phyloP scores from a whole-genome alignment of 1,140 invertebrate species.

The Solenopsis fugax region DNA sequence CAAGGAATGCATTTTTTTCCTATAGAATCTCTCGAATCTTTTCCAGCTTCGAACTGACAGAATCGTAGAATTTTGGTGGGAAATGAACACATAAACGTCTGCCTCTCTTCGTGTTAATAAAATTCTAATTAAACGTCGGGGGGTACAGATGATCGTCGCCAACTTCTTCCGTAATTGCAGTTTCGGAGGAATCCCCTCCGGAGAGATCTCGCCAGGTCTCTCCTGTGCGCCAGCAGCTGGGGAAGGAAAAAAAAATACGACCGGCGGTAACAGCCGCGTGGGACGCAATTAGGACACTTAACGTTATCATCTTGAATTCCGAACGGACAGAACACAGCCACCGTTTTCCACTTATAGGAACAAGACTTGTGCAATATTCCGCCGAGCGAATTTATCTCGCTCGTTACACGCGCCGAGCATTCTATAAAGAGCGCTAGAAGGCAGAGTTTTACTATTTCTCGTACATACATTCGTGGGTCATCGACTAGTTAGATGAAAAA shows the following conservation, averaged over 20 bases:
- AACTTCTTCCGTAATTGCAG: slow-evolving; percentile 44
- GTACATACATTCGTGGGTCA: slow-evolving; percentile 21
- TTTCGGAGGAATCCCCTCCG: slow-evolving; percentile 20
- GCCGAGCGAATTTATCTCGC: slow-evolving; percentile 73
- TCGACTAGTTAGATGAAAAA: slow-evolving; percentile 4
- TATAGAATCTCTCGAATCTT: not conserved
- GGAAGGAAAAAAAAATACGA: not conserved
- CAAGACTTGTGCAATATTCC: slow-evolving; percentile 82
- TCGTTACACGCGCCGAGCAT: slow-evolving; percentile 55
- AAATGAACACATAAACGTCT: slow-evolving; percentile 39
- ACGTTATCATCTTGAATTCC: slow-evolving; percentile 44
- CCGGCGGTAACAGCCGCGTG: not conserved
- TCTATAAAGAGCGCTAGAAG: slow-evolving; percentile 47
- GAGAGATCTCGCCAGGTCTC: not conserved
- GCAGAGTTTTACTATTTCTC: slow-evolving; percentile 43
- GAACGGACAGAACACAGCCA: slow-evolving; percentile 39
- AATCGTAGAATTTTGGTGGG: not conserved
- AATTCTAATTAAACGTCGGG: slow-evolving; percentile 49
- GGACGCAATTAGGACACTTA: slow-evolving; percentile 57
- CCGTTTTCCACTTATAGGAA: slow-evolving; percentile 22
- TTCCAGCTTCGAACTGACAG: not conserved
- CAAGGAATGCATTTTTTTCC: not conserved
- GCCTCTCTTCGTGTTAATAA: slow-evolving; percentile 47
- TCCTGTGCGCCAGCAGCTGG: not conserved
- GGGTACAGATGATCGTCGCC: slow-evolving; percentile 27